Base-by-base conservation (phyloP, 2,113 vertebrate genomes). In the Cebus imitator region DNA sequence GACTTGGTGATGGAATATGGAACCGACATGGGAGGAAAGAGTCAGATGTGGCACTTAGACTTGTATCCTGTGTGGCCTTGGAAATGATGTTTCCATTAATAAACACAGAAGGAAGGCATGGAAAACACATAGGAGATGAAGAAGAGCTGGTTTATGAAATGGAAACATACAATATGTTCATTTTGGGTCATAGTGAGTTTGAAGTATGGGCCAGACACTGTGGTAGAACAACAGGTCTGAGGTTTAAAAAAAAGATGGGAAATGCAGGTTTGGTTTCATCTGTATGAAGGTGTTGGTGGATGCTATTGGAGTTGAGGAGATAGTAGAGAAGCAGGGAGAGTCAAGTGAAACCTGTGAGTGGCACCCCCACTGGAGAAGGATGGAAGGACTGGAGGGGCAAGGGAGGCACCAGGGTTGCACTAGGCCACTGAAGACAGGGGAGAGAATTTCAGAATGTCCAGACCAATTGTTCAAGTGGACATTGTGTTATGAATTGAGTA, bases 31-130 rank as follows among this genome's bases (percentile, higher is more conserved):
- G 68, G 11, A 96, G 45, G 30, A 35, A 70, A 43, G 37, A 52
- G 66, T 52, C 73, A 72, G 66, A 78, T 16, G n/a, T 43, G 37
- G 50, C 27, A 23, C 27, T 37, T 68, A 52, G 50, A 57, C 20
- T 27, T 78, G 5, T 52, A 66, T 83, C 32, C 35, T 66, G 35
- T 30, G 4, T 88, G 50, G 30, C 57, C 43, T 72, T 12, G 52
- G 32, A 50, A 95, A 81, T 81, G 75, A 58, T 25, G 12, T 81
- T 85, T 86, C 94, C n/a, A 37, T 37, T 27, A 61, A 55, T 88
- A 61, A 58, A 25, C 64, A 80, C 18, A 72, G 64, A 84, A 48
- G 25, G 35, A 30, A 93, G 37, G 12, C 57, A 48, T 14, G 7
- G 32, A 6, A 76, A 58, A 35, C 70, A 37, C 17, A 0, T 16